phyloP scores from a whole-genome alignment of 2,888 invertebrate species.

The Pyrrhia umbra region DNA sequence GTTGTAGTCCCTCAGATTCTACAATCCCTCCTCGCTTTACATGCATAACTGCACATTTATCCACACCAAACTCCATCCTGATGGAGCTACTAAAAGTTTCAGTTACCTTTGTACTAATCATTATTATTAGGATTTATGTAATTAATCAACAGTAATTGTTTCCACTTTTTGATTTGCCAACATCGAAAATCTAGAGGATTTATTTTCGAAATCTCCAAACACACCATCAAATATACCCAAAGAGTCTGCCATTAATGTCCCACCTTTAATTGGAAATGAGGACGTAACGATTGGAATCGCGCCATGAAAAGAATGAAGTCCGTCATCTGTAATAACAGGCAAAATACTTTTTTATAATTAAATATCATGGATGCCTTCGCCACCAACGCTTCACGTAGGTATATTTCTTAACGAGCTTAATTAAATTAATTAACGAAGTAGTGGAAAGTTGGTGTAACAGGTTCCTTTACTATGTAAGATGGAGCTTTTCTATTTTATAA shows the following conservation, averaged over 20 bases:
- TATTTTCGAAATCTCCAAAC: background rate
- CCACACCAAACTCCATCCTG: too few species aligned
- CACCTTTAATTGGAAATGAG: slow-evolving; percentile 26
- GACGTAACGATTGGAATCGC: slow-evolving; percentile 43
- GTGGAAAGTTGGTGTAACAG: slow-evolving; percentile 38
- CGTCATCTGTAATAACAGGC: slow-evolving; percentile 43
- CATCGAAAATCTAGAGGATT: too few species aligned
- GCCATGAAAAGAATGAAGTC: slow-evolving; percentile 48
- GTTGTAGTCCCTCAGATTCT: too few species aligned
- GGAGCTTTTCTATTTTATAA: background rate
- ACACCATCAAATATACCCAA: background rate
- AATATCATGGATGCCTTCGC: slow-evolving; percentile 33
- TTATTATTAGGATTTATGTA: too few species aligned
- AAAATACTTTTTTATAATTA: slow-evolving; percentile 43
- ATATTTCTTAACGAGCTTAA: slow-evolving; percentile 50
- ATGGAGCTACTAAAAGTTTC: too few species aligned
- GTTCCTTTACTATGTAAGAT: slow-evolving; percentile 11
- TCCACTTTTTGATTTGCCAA: too few species aligned
- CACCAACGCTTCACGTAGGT: slow-evolving; percentile 14
- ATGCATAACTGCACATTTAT: too few species aligned
- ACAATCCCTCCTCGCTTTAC: too few species aligned
- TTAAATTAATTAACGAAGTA: slow-evolving; percentile 58
- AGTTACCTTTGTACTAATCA: too few species aligned
- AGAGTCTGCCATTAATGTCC: slow-evolving; percentile 5
- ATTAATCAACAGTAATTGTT: too few species aligned